Evolutionary conservation across 2,113 vertebrate genomes (phyloP).

Genomic region (Gadus macrocephalus): DNA sequence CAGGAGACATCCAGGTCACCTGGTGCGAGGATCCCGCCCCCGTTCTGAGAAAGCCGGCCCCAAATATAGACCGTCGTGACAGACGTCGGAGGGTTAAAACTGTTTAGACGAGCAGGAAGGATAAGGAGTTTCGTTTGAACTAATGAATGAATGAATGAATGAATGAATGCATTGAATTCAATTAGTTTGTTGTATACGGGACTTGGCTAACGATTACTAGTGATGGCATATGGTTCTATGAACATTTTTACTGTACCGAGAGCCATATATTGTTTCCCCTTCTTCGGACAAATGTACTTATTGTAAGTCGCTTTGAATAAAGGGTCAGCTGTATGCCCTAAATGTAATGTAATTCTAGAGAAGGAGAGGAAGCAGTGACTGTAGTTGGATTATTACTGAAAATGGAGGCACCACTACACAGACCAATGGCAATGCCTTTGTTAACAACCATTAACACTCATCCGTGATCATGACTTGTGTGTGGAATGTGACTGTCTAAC

Average conservation of each 20-base stretch:
- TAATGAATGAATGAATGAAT: constrained; percentile 25
- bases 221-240: no score
- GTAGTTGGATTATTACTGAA: no score
- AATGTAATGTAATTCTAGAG: no score
- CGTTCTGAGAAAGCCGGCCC: constrained; percentile 38
- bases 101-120: constrained; percentile 33
- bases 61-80: constrained; percentile 49
- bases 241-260: no score
- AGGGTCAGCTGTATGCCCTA: no score
- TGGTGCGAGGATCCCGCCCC: constrained; percentile 47
- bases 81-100: constrained; percentile 56
- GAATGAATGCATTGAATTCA: constrained; percentile 35
- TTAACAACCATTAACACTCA: neutral
- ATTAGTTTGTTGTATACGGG: no score
- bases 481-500: neutral
- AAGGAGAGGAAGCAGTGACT: no score
- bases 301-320: no score
- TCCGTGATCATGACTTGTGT: neutral
- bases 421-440: constrained; percentile 8
- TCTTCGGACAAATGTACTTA: no score
- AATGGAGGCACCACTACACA: no score
- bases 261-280: no score
- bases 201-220: no score
- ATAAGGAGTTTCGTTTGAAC: constrained; percentile 40
- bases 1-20: constrained; percentile 43